A percentile compares a stretch with the other conserved stretches of the same genome.
Conservation (phyloP, 2,888 invertebrate genomes). For the Tuta absoluta region DNA sequence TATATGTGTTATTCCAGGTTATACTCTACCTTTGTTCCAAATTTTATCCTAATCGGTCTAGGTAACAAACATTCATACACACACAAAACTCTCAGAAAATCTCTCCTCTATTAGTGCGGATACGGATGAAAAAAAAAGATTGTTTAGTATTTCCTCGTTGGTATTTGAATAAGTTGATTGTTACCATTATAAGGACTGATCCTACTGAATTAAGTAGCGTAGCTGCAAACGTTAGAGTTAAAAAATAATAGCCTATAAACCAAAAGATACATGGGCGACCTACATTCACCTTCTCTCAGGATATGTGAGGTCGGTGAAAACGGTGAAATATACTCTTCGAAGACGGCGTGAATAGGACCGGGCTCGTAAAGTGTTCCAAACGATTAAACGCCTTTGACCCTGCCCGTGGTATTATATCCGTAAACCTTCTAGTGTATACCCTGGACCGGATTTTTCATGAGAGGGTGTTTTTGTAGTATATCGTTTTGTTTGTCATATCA, state of each 20-base stretch:
- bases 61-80: too few species aligned
- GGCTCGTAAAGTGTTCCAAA: conserved; percentile 63
- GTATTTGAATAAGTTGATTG: too few species aligned
- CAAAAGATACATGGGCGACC: conserved; percentile 13
- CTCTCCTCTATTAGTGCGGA: too few species aligned
- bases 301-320: conserved; percentile 37
- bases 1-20: too few species aligned
- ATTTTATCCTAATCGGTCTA: too few species aligned
- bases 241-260: background rate
- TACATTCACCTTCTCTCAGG: conserved; percentile 27
- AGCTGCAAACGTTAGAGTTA: background rate
- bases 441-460: conserved; percentile 20
- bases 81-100: too few species aligned
- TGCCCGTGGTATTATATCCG: conserved; percentile 28
- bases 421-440: conserved; percentile 33
- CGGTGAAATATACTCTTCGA: conserved; percentile 41
- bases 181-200: too few species aligned
- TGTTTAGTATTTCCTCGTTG: too few species aligned
- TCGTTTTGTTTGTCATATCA: background rate
- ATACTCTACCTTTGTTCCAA: too few species aligned
- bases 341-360: conserved; percentile 44
- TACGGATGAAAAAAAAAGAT: too few species aligned
- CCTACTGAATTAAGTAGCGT: too few species aligned
- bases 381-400: conserved; percentile 64
- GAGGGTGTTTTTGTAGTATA: conserved; percentile 20